phyloP scores from a whole-genome alignment of 2,888 invertebrate genomes.

The Digitonthophagus gazella region DNA sequence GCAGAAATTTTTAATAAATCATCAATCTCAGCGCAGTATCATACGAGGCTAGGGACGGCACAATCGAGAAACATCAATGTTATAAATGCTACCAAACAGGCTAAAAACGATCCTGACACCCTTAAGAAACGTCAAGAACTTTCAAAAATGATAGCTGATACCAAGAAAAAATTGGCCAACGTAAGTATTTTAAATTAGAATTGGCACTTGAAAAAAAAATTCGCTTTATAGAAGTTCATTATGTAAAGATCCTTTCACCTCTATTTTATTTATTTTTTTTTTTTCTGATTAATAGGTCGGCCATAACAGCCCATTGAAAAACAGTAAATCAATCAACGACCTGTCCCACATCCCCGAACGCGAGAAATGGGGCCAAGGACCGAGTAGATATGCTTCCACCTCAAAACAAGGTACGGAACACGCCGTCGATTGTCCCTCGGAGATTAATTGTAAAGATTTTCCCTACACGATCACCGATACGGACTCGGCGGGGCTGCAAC shows the following conservation, averaged over 20 bases:
- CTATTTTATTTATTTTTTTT: constrained; percentile 6
- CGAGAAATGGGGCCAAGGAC: constrained; percentile 46
- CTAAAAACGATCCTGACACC: constrained; percentile 63
- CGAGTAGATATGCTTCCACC: not conserved
- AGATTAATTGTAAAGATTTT: constrained; percentile 36
- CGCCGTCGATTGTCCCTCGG: constrained; percentile 24
- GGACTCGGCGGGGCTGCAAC: constrained; percentile 43
- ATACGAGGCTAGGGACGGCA: constrained; percentile 41
- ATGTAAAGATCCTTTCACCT: too few relatives aligned
- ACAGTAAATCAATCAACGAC: constrained; percentile 85
- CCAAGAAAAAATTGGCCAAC: constrained; percentile 80
- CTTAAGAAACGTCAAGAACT: constrained; percentile 73
- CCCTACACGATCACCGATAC: constrained; percentile 39
- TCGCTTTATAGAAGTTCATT: too few relatives aligned
- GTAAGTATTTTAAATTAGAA: constrained; percentile 57
- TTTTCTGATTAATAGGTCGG: constrained; percentile 60
- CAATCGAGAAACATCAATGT: constrained; percentile 53
- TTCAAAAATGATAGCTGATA: constrained; percentile 78
- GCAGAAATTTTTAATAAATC: constrained; percentile 53
- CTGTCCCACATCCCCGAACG: constrained; percentile 68
- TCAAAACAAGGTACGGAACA: constrained; percentile 13
- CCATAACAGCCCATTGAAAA: constrained; percentile 73
- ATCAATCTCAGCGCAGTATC: constrained; percentile 64
- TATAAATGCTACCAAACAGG: constrained; percentile 57
- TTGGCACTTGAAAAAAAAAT: not conserved